Evolutionary conservation across 92 coral and sea anemone genomes (phyloP).

Genomic region (Desmophyllum pertusum): DNA sequence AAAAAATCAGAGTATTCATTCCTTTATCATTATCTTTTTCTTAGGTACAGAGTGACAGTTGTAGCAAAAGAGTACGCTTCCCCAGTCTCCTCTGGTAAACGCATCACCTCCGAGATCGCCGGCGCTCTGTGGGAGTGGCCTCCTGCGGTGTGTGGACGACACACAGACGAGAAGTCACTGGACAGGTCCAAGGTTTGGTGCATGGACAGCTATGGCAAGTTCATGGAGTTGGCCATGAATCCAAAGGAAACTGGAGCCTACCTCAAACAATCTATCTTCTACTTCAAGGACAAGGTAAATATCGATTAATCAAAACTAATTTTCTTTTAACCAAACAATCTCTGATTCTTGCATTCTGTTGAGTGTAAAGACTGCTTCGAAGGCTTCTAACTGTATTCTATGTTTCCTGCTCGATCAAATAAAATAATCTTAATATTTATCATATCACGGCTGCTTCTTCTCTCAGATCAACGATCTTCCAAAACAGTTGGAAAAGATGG

Average conservation of each 20-base stretch:
- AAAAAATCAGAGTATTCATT: not conserved
- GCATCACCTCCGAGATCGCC: slow-evolving; percentile 54
- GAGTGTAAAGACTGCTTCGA: no score
- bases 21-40: not conserved
- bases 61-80: slow-evolving; percentile 45
- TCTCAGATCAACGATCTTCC: slow-evolving; percentile 37
- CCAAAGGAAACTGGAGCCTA: slow-evolving; percentile 53
- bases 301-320: not conserved
- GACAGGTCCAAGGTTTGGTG: slow-evolving; percentile 51
- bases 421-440: not conserved
- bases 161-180: slow-evolving; percentile 45
- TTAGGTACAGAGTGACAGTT: slow-evolving; percentile 34
- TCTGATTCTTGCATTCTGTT: not conserved
- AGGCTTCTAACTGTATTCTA: not conserved
- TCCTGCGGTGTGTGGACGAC: slow-evolving; percentile 54
- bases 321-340: not conserved
- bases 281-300: slow-evolving; percentile 40
- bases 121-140: slow-evolving; percentile 58
- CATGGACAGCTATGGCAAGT: slow-evolving; percentile 49
- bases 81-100: slow-evolving; percentile 45
- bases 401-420: not conserved
- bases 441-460: not conserved
- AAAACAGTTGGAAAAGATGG: slow-evolving; percentile 14
- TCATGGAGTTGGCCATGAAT: slow-evolving; percentile 53
- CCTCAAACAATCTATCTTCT: slow-evolving; percentile 47